These are phyloP conservation scores for Drosophila kohkoa DNA, from an alignment of 1,140 invertebrate genomes.

Conservation along the genomic window DNA sequence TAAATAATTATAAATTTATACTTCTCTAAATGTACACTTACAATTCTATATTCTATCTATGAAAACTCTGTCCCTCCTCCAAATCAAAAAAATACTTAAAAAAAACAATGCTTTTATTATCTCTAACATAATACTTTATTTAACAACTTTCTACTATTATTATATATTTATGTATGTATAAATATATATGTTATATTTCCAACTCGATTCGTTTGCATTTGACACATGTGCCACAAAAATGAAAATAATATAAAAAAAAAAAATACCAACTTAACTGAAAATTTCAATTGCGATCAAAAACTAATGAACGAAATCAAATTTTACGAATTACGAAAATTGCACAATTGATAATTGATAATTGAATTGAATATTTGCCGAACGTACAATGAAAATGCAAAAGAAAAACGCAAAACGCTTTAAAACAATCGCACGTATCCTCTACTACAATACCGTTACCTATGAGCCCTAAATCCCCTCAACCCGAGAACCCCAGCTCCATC, in stretches of 20 bases:
- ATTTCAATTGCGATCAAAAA: constrained; percentile 13
- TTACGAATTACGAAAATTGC: constrained; percentile 47
- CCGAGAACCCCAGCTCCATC: constrained; percentile 16
- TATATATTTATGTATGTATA: constrained; percentile 75
- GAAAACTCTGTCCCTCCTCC: constrained; percentile 54
- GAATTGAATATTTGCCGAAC: constrained; percentile 51
- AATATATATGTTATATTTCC: constrained; percentile 62
- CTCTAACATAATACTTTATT: constrained; percentile 75
- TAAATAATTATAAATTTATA: constrained; percentile 30
- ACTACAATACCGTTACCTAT: constrained; percentile 84
- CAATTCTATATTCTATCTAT: constrained; percentile 66
- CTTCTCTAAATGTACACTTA: constrained; percentile 74
- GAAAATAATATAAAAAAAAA: constrained; percentile 19
- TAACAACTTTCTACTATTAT: constrained; percentile 70
- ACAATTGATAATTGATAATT: constrained; percentile 40
- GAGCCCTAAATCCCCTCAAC: constrained; percentile 66
- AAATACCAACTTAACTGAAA: constrained; percentile 8
- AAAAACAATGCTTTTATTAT: constrained; percentile 68
- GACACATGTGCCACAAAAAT: constrained; percentile 64
- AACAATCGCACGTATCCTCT: constrained; percentile 84
- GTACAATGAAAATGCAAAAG: constrained; percentile 83
- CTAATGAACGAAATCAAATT: constrained; percentile 41
- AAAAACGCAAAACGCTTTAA: constrained; percentile 85
- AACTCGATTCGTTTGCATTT: constrained; percentile 81
- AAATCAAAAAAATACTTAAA: no score